A percentile compares a stretch with the other conserved stretches of the same genome.
phyloP scores from a whole-genome alignment of 2,888 invertebrate species.

The Tetheella fluctuosa region DNA sequence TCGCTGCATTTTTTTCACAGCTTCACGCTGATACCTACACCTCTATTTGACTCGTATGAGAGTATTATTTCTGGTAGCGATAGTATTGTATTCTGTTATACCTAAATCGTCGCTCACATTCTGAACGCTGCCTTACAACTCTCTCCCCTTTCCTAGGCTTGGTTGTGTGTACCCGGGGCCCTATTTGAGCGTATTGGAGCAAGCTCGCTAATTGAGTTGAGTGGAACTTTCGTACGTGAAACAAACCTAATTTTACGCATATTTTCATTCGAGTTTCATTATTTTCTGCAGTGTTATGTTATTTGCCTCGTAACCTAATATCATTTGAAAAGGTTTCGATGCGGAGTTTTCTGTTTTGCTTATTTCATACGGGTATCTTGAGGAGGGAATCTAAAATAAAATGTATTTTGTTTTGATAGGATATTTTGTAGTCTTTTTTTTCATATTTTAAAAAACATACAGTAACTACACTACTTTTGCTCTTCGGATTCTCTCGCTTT shows the following conservation, averaged over 20 bases:
- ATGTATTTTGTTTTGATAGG: too few relatives aligned
- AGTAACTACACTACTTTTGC: too few relatives aligned
- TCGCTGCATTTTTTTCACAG: too few relatives aligned
- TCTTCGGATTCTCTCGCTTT: too few relatives aligned
- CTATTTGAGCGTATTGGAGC: conserved; percentile 52
- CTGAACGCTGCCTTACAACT: conserved; percentile 15
- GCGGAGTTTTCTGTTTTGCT: not conserved
- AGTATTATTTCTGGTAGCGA: too few relatives aligned
- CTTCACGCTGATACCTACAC: too few relatives aligned
- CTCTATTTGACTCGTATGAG: too few relatives aligned
- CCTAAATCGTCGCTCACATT: conserved; percentile 24
- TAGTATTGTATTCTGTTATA: not conserved
- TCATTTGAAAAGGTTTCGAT: not conserved
- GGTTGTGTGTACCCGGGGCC: conserved; percentile 37
- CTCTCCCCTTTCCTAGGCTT: conserved; percentile 32
- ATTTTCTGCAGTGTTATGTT: conserved; percentile 17
- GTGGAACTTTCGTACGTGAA: conserved; percentile 40
- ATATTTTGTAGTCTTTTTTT: too few relatives aligned
- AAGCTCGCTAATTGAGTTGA: conserved; percentile 57
- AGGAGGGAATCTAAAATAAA: too few relatives aligned
- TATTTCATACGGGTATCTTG: not conserved
- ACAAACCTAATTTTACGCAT: conserved; percentile 57
- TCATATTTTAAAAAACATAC: too few relatives aligned
- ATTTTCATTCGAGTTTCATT: conserved; percentile 39
- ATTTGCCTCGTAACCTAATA: not conserved